Base-by-base conservation (phyloP, 2,113 vertebrate genomes). In the Tursiops truncatus region DNA sequence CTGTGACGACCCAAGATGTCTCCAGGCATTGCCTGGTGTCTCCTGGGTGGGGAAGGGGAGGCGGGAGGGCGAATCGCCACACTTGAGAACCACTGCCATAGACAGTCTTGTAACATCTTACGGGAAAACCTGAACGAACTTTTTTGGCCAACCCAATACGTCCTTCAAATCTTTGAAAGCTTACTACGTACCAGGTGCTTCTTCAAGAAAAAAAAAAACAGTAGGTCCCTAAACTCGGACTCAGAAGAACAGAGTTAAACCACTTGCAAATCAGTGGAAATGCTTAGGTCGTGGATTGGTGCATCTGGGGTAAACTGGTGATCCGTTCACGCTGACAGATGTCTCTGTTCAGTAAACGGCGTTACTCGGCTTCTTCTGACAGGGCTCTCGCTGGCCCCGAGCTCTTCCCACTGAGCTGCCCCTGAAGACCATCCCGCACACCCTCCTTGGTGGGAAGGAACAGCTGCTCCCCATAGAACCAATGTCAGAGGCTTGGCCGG, bases 241-340 rank as follows among this genome's bases (percentile, higher is more conserved):
- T 36, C 47, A 8, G 62, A 6, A 47, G 50, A 26, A 17, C 63
- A 60, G 65, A 31, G 26, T 31, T 53, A 20, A 62, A 33, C 12
- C 18, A 3, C 13, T 15, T 26, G 26, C 44, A 70, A 9, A 38
- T 31, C 3, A 0, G 8, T 31, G 25, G 33, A 41, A 53, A 33
- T 4, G 3, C 7, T 0, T 1, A 3, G 56, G 60, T 8, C 2
- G 0, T 18, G 21, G 25, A 5, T 18, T 6, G n/a, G n/a, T 8
- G 5, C 23, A 0, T 4, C 26, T 0, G 0, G 26, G 56, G 10
- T 60, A 13, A 2, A 28, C 31, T 12, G 6, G 25, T 3, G 77
- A 58, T 1, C n/a, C 6, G 17, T 73, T 13, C 15, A 6, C 3
- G 0, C 60, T 1, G 9, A 80, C 44, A 7, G 25, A 21, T 0